These are phyloP conservation scores for Ectobius pallidus DNA, from an alignment of 2,888 invertebrate genomes.

Conservation along the genomic window DNA sequence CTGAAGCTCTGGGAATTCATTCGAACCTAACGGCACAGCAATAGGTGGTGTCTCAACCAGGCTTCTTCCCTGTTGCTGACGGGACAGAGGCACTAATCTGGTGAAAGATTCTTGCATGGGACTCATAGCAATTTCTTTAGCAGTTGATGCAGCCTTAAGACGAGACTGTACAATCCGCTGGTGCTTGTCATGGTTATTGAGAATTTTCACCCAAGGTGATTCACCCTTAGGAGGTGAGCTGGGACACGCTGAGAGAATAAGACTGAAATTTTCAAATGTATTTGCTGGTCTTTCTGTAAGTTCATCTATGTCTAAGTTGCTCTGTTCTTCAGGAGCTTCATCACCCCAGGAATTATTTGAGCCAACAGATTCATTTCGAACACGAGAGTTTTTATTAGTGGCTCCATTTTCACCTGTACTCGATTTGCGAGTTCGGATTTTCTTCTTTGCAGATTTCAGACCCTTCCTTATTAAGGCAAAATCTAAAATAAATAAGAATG, in stretches of 20 bases:
- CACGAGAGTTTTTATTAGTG: slow-evolving; percentile 25
- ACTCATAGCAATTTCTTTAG: slow-evolving; percentile 55
- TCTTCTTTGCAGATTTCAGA: slow-evolving; percentile 41
- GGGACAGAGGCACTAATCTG: slow-evolving; percentile 43
- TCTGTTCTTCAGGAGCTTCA: slow-evolving; percentile 39
- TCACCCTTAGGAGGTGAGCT: slow-evolving; percentile 48
- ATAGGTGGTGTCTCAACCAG: slow-evolving; percentile 5
- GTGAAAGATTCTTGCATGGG: slow-evolving; percentile 55
- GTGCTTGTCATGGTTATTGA: slow-evolving; percentile 54
- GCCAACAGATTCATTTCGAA: slow-evolving; percentile 41
- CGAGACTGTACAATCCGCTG: slow-evolving; percentile 60
- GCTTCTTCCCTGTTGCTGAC: not conserved
- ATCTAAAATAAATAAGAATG: too few species aligned
- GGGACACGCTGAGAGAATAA: slow-evolving; percentile 49
- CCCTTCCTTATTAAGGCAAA: slow-evolving; percentile 1
- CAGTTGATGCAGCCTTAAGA: slow-evolving; percentile 56
- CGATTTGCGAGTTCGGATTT: slow-evolving; percentile 26
- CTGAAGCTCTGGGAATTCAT: slow-evolving; percentile 53
- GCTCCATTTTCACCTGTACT: slow-evolving; percentile 19
- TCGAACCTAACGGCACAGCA: slow-evolving; percentile 48
- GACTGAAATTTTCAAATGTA: slow-evolving; percentile 49
- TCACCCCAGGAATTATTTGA: slow-evolving; percentile 42
- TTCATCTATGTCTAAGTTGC: slow-evolving; percentile 47
- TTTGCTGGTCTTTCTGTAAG: slow-evolving; percentile 50
- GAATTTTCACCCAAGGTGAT: slow-evolving; percentile 59